Percentiles rank a stretch among this genome's conserved stretches.
These are phyloP conservation scores for Patagioenas fasciata DNA, from an alignment of 2,113 vertebrate species.

Conservation along the genomic window DNA sequence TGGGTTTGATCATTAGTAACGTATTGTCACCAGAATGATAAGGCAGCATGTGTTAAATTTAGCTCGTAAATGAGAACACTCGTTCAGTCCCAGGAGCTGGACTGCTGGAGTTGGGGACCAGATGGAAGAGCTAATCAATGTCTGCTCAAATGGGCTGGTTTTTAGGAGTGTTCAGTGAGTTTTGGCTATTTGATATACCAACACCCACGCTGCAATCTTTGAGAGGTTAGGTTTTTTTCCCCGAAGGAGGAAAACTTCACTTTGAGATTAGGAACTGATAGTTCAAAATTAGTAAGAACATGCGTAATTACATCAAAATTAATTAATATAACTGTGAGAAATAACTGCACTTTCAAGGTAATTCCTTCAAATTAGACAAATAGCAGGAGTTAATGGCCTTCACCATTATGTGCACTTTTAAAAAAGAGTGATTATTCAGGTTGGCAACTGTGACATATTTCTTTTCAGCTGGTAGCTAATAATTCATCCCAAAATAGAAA, in stretches of 20 bases:
- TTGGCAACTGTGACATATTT: not conserved
- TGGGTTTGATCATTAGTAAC: not conserved
- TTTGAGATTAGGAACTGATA: not conserved
- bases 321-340: not conserved
- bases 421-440: not conserved
- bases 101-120: not conserved
- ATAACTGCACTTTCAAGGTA: not conserved
- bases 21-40: not conserved
- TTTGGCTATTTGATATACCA: not conserved
- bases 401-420: not conserved
- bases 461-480: not conserved
- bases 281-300: not conserved
- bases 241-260: not conserved
- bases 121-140: not conserved
- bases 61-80: not conserved
- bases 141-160: not conserved
- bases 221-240: rapidly evolving
- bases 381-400: not conserved
- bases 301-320: not conserved
- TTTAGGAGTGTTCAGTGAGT: not conserved
- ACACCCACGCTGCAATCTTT: not conserved
- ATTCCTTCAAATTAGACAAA: not conserved
- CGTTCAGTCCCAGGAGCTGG: not conserved
- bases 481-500: not conserved
- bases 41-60: not conserved